Base-by-base conservation (phyloP, 2,888 invertebrate species). In the Hypolimnas misippus region DNA sequence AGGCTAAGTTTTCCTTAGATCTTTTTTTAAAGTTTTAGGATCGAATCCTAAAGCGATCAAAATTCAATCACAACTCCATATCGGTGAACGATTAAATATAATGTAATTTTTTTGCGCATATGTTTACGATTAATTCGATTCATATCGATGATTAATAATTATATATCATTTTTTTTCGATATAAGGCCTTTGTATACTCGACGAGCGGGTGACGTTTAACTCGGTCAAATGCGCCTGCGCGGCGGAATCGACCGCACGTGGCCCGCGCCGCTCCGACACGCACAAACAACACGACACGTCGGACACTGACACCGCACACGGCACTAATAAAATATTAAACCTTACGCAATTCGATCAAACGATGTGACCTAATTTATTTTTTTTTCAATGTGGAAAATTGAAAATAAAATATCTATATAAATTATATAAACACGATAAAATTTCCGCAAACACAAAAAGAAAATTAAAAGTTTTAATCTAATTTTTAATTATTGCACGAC, bases 181-280 rank as follows among this genome's bases (percentile, higher is more conserved):
- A 25, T 25, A 65, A 66, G 57, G 35, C 58, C 51, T 70, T 63
- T 58, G 57, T 59, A 57, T 59, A 56, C 38, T 65, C 65, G 61
- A 66, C 62, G 57, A 57, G 55, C 61, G 68, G 63, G 69, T 79
- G 84, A 83, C 82, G 79, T 80, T 78, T 79, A 76, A 72, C 73
- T 73, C 74, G 21, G 67, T 61, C 65, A 66, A 69, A 59, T 56
- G 81, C 87, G 86, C 86, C 75, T 72, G 88, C 89, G 89, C 83
- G 77, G 71, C 72, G 64, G 44, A 75, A 90, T 90, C 91, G 89
- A 90, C 87, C 76, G 79, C 75, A 87, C 88, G 87, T 87, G 88
- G 80, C 73, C 69, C 59, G 60, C 68, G 49, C 62, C 64, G 66
- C 64, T 62, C 65, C 64, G 63, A n/a, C 68, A 73, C 71, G 69